Evolutionary conservation across 2,888 invertebrate species (phyloP).

Genomic region (Platerodrilus igneus): DNA sequence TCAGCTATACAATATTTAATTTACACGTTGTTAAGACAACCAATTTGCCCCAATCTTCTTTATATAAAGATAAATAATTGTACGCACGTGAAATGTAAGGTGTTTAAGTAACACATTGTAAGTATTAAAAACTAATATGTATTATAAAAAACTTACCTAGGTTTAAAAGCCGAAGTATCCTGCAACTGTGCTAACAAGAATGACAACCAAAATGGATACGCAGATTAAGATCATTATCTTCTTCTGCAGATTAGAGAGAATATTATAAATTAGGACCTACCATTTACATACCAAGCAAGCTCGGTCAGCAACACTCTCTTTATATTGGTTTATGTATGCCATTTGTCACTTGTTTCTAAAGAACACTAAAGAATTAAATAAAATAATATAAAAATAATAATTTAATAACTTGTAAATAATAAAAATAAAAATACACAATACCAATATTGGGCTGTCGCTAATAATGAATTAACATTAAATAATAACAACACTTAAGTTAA

Average conservation of each 20-base stretch:
- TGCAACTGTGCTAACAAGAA: slow-evolving; percentile 67
- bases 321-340: too few species aligned
- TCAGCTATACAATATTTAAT: too few species aligned
- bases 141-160: slow-evolving; percentile 30
- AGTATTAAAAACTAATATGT: slow-evolving; percentile 6
- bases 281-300: slow-evolving; percentile 12
- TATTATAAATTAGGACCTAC: slow-evolving; percentile 16
- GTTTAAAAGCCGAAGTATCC: slow-evolving; percentile 57
- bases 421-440: slow-evolving; percentile 13
- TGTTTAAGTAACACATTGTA: background rate
- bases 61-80: too few species aligned
- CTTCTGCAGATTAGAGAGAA: slow-evolving; percentile 33
- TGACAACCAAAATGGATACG: slow-evolving; percentile 77
- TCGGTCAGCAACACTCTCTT: slow-evolving; percentile 29
- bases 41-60: background rate
- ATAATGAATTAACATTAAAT: slow-evolving; percentile 4
- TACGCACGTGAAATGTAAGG: background rate
- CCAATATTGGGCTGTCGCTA: slow-evolving; percentile 1
- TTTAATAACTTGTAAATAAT: slow-evolving; percentile 26
- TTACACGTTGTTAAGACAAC: too few species aligned
- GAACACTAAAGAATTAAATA: slow-evolving; percentile 19
- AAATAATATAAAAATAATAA: slow-evolving; percentile 26
- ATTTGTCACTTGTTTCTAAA: slow-evolving; percentile 21
- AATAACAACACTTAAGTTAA: slow-evolving; percentile 6
- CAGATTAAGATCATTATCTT: slow-evolving; percentile 69